A percentile compares a stretch with the other conserved stretches of the same genome.
Evolutionary conservation across 2,797 vertebrate species (phyloP).

Genomic region (Melanotaenia pygmaea): DNA sequence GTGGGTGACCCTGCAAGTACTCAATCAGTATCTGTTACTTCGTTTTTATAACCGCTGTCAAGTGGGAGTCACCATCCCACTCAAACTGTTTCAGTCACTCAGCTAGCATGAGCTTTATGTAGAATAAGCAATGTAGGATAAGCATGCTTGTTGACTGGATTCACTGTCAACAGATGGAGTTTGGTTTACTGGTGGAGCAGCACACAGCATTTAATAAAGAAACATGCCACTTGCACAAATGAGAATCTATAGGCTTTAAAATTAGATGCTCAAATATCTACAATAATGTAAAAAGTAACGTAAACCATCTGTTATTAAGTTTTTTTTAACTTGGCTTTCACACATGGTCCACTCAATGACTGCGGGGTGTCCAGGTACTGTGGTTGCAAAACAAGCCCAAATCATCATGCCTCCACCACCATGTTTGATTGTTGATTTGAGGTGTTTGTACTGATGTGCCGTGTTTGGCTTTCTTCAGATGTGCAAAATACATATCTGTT

Average conservation of each 20-base stretch:
- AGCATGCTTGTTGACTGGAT: background rate
- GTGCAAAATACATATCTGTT: no score
- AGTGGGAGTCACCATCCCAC: background rate
- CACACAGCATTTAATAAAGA: background rate
- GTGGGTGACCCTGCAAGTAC: constrained; percentile 21
- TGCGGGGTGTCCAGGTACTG: no score
- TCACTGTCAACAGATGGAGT: background rate
- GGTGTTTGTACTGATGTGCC: no score
- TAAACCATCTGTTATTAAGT: no score
- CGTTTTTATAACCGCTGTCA: background rate
- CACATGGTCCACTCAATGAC: no score
- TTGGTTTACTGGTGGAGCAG: background rate
- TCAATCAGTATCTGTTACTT: constrained; percentile 16
- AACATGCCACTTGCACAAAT: background rate
- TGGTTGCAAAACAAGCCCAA: no score
- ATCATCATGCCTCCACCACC: no score
- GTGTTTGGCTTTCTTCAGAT: no score
- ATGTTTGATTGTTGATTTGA: no score
- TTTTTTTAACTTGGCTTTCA: no score
- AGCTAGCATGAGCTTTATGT: background rate
- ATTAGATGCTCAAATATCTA: background rate
- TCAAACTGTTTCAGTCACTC: background rate
- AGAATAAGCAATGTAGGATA: background rate
- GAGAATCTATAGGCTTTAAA: background rate
- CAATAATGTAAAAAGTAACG: no score